Base-by-base conservation (phyloP, 2,888 invertebrate species). In the Clostera curtula region DNA sequence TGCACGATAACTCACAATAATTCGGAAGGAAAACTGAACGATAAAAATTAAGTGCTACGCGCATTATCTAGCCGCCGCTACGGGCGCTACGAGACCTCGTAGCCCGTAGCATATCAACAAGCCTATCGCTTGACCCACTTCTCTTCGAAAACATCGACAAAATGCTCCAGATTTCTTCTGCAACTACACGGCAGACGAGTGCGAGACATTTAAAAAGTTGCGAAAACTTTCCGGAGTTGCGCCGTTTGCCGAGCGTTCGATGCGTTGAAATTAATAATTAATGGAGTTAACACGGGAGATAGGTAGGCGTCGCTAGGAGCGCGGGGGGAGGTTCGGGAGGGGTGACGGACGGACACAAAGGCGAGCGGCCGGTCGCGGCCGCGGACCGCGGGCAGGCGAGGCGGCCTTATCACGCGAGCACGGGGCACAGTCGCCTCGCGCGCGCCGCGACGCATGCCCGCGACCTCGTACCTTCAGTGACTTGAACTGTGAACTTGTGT, bases 261-360 rank as follows among this genome's bases (percentile, higher is more conserved):
- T 61, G 65, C 65, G 68, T 65, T 53, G 50, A 56, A 67, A 52
- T 56, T 50, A 56, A 58, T 58, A 67, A 74, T 75, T 74, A 73
- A 75, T 75, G 61, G 68, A 67, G 67, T 64, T 70, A 68, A 68
- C 66, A 70, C 31, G 65, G 68, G 68, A 66, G 71, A 67, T 71
- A 69, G 72, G 71, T 67, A 60, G 62, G 64, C 47, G 62, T 60
- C 36, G 40, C 42, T 47, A 49, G 46, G 45, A 51, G 51, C 52
- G 54, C 61, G 61, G 53, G 46, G 46, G 52, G 55, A 51, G 65
- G 61, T 49, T 22, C 40, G 59, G 49, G 53, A 56, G 54, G 60
- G 54, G 56, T 46, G 56, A 52, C 57, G 67, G 68, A 84, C 85
- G 86, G 86, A 75, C 86, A 76, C 79, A 82, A 79, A 80, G 79